Conservation (phyloP, 2,888 invertebrate genomes). For the Gandaritis pyraliata region DNA sequence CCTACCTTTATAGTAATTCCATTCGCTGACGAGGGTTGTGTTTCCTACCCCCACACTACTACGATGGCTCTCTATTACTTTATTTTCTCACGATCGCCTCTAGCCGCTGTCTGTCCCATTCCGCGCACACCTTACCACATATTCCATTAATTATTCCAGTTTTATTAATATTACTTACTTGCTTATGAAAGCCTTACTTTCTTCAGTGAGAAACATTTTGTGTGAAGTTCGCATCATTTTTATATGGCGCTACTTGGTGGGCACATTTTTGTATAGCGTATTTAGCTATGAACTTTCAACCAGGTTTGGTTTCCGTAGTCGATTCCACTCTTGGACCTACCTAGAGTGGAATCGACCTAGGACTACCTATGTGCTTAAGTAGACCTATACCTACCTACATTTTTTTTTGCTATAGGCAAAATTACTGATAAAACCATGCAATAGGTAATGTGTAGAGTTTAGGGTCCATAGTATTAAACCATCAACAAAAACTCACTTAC, state of each 20-base stretch:
- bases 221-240: conserved; percentile 21
- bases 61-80: conserved; percentile 60
- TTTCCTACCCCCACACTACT: conserved; percentile 48
- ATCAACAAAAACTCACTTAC: no score
- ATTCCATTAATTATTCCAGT: conserved; percentile 44
- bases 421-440: no score
- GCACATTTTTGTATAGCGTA: conserved; percentile 17
- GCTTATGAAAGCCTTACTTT: conserved; percentile 39
- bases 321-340: not conserved
- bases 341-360: no score
- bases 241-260: conserved; percentile 17
- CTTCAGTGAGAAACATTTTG: conserved; percentile 26
- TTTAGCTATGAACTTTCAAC: conserved; percentile 19
- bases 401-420: no score
- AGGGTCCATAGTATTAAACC: no score
- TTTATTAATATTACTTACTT: conserved; percentile 37
- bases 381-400: no score
- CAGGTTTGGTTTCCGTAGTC: not conserved
- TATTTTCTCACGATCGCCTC: conserved; percentile 71
- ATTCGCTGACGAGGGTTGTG: not conserved
- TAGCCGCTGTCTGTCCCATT: conserved; percentile 41
- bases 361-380: no score
- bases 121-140: conserved; percentile 46
- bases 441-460: no score
- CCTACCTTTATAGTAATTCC: not conserved